A percentile compares a stretch with the other conserved stretches of the same genome.
Evolutionary conservation across 2,113 vertebrate genomes (phyloP).

Genomic region (Podocnemis expansa): DNA sequence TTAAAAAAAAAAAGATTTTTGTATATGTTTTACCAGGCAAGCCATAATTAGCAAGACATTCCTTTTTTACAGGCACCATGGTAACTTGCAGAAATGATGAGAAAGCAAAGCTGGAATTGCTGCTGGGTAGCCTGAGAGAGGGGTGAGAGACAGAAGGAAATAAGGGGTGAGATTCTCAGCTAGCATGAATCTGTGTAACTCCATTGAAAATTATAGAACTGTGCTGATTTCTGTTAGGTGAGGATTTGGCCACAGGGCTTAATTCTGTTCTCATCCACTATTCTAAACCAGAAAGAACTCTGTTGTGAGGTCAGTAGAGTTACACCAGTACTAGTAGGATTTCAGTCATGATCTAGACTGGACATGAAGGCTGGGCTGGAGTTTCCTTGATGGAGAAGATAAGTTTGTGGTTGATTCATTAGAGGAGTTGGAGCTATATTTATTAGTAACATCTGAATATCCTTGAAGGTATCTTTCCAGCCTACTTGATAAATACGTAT

Average conservation of each 20-base stretch:
- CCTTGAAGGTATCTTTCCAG: background rate
- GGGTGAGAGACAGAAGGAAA: background rate
- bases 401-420: background rate
- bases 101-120: background rate
- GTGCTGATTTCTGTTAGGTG: background rate
- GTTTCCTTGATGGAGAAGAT: background rate
- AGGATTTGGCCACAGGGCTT: background rate
- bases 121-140: background rate
- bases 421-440: fast-evolving
- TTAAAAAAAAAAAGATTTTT: background rate
- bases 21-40: background rate
- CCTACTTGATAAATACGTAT: background rate
- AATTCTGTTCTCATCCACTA: background rate
- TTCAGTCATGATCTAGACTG: fast-evolving
- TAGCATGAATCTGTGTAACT: background rate
- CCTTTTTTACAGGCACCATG: background rate
- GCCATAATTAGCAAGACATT: background rate
- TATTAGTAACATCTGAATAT: background rate
- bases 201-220: background rate
- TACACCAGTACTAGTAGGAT: background rate
- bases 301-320: background rate
- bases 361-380: background rate
- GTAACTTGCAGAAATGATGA: background rate
- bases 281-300: background rate
- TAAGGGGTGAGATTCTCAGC: background rate